A percentile compares a stretch with the other conserved stretches of the same genome.
Conservation (phyloP, 2,797 vertebrate species). For the Sebastes dallii region DNA sequence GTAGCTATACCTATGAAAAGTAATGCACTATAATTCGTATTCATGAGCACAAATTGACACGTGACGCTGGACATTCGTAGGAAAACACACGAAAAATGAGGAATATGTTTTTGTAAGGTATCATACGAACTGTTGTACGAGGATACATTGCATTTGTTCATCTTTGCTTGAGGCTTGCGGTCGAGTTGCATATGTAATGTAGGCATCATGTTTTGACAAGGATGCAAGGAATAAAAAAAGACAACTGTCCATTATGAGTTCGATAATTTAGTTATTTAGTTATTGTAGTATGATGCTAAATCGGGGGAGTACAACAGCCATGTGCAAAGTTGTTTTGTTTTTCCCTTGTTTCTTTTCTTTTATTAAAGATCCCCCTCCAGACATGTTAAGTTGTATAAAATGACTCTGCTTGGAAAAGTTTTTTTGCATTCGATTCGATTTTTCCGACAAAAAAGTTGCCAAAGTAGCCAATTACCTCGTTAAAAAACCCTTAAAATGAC, state of each 20-base stretch:
- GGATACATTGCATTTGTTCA: no score
- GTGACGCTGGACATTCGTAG: no score
- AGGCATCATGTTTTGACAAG: not conserved
- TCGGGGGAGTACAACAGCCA: fast-evolving
- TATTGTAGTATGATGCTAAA: not conserved
- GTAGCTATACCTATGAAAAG: no score
- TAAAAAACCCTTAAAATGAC: not conserved
- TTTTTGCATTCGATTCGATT: fast-evolving
- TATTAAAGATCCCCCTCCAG: not conserved
- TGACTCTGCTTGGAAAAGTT: not conserved
- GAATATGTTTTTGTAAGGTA: no score
- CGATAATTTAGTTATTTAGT: not conserved
- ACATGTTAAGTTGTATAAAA: not conserved
- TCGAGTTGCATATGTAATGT: not conserved
- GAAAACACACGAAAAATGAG: no score
- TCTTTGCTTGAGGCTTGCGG: not conserved
- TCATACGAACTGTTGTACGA: no score
- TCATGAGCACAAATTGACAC: no score
- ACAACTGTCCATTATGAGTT: not conserved
- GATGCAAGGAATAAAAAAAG: not conserved
- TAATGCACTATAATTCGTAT: no score
- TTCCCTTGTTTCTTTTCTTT: not conserved
- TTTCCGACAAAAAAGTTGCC: not conserved
- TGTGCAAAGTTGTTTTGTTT: not conserved
- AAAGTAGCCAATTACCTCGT: not conserved